phyloP scores from a whole-genome alignment of 2,113 vertebrate genomes.

The Calyptommatus sinebrachiatus region DNA sequence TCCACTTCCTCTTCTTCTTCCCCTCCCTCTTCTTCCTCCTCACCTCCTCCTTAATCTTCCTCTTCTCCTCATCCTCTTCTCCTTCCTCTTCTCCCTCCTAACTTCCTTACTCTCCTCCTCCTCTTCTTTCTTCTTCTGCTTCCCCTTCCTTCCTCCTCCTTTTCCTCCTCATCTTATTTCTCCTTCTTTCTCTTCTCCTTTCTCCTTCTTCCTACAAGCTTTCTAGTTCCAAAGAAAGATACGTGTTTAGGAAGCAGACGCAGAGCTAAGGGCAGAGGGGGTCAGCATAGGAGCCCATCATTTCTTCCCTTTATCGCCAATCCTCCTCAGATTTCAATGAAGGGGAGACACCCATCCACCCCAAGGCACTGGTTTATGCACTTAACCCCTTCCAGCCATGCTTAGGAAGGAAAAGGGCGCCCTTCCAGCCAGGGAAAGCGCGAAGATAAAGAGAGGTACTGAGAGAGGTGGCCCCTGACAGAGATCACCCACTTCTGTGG shows the following conservation, averaged over 20 bases:
- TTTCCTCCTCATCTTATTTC: too few relatives aligned
- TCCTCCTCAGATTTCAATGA: too few relatives aligned
- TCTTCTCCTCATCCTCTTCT: neutral
- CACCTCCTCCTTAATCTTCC: too few relatives aligned
- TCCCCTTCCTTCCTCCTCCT: neutral
- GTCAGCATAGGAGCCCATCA: too few relatives aligned
- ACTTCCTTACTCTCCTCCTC: neutral
- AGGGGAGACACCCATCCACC: neutral
- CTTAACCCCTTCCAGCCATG: conserved; percentile 1
- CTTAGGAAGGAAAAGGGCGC: neutral
- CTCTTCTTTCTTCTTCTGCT: neutral
- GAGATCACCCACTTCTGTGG: too few relatives aligned
- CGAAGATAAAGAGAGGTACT: neutral
- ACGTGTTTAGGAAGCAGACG: too few relatives aligned
- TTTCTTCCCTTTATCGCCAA: too few relatives aligned
- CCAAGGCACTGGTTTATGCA: neutral
- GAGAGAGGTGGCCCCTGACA: too few relatives aligned
- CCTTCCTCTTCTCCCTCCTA: too few relatives aligned
- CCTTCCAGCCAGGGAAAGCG: neutral
- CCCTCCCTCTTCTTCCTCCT: too few relatives aligned
- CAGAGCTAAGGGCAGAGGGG: too few relatives aligned
- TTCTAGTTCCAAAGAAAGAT: neutral
- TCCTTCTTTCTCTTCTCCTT: neutral
- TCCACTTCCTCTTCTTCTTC: too few relatives aligned
- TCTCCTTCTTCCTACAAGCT: neutral